Evolutionary conservation across 2,888 invertebrate genomes (phyloP).

Genomic region (Hedya salicella): DNA sequence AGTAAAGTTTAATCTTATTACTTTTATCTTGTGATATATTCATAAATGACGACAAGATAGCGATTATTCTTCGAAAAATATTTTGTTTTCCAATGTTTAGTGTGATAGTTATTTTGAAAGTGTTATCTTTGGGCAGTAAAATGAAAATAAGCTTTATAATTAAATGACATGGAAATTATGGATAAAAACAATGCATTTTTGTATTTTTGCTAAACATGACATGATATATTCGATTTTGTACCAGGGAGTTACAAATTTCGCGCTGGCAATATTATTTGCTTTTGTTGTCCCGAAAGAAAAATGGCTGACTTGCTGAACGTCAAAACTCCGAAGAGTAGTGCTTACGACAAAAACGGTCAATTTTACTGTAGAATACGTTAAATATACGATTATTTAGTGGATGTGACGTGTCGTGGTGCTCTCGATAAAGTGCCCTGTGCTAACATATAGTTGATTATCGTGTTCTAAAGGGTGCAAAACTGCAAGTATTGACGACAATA

Average conservation of each 20-base stretch:
- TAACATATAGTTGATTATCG: conserved; percentile 37
- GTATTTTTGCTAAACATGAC: too few relatives aligned
- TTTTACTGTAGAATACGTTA: conserved; percentile 57
- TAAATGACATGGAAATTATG: too few relatives aligned
- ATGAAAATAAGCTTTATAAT: too few relatives aligned
- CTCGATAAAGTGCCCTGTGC: conserved; percentile 52
- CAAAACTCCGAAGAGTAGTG: conserved; percentile 71
- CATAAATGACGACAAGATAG: too few relatives aligned
- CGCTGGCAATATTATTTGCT: conserved; percentile 66
- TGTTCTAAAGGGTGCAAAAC: conserved; percentile 36
- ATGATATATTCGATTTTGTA: too few relatives aligned
- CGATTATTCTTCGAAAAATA: too few relatives aligned
- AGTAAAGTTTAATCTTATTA: too few relatives aligned
- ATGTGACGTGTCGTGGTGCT: conserved; percentile 62
- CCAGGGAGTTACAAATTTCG: conserved; percentile 31
- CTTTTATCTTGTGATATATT: too few relatives aligned
- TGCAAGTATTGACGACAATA: conserved; percentile 38
- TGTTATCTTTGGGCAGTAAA: too few relatives aligned
- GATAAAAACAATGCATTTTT: too few relatives aligned
- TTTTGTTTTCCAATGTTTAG: too few relatives aligned
- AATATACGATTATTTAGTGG: conserved; percentile 53
- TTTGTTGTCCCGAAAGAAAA: conserved; percentile 75
- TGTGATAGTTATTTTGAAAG: too few relatives aligned
- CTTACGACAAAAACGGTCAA: conserved; percentile 71
- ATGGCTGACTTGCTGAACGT: conserved; percentile 75